Evolutionary conservation across 2,113 vertebrate genomes (phyloP).

Genomic region (Plectropomus leopardus): DNA sequence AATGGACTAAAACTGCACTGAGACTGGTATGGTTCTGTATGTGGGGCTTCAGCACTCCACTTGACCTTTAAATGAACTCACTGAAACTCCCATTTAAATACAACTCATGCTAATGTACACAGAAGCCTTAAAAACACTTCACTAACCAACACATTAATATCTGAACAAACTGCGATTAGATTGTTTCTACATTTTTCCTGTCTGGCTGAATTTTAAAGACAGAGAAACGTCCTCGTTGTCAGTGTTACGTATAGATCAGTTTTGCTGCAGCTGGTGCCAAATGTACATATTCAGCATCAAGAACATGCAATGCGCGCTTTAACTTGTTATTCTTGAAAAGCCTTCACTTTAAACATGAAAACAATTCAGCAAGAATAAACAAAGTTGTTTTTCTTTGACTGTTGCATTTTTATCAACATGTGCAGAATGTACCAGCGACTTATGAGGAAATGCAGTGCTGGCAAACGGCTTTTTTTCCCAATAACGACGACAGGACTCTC

Average conservation of each 20-base stretch:
- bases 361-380: conserved; percentile 52
- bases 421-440: conserved; percentile 52
- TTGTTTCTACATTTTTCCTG: neutral
- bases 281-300: conserved; percentile 76
- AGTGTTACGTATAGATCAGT: conserved; percentile 63
- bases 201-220: conserved; percentile 35
- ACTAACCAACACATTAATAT: neutral
- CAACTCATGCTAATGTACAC: conserved; percentile 13
- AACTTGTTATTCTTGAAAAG: conserved; percentile 71
- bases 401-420: conserved; percentile 58
- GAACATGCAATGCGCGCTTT: conserved; percentile 81
- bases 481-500: conserved; percentile 55
- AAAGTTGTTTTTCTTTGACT: conserved; percentile 44
- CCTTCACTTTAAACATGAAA: conserved; percentile 69
- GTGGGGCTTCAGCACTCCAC: conserved; percentile 12
- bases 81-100: neutral
- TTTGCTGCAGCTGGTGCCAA: conserved; percentile 90
- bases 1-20: conserved; percentile 57
- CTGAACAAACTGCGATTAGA: neutral
- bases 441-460: conserved; percentile 31
- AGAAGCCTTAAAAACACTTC: conserved; percentile 8
- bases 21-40: conserved; percentile 28
- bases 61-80: conserved; percentile 9
- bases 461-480: conserved; percentile 44
- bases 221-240: conserved; percentile 70